These are phyloP conservation scores for Eira barbara DNA, from an alignment of 2,113 vertebrate species.

Conservation along the genomic window DNA sequence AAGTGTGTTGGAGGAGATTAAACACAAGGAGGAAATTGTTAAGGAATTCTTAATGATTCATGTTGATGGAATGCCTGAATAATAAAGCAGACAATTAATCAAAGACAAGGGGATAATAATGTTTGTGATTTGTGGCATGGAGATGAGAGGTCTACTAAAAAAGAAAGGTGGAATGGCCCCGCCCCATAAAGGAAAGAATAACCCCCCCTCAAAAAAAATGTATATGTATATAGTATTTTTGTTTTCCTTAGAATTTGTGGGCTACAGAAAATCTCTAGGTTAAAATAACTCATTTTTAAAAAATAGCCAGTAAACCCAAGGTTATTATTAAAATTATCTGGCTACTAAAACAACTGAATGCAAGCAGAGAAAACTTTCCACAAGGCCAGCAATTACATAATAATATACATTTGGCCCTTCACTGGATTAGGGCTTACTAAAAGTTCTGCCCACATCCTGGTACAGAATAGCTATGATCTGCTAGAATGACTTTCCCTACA, in stretches of 20 bases:
- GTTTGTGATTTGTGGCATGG: slow-evolving; percentile 62
- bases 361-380: not conserved
- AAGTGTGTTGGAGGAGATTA: slow-evolving; percentile 61
- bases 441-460: not conserved
- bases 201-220: not conserved
- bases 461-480: not conserved
- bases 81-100: slow-evolving; percentile 72
- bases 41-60: slow-evolving; percentile 75
- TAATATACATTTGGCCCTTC: not conserved
- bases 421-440: not conserved
- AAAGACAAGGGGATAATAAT: slow-evolving; percentile 70
- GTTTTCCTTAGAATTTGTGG: not conserved
- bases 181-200: not conserved
- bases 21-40: slow-evolving; percentile 69
- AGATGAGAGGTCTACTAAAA: slow-evolving; percentile 20
- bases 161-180: not conserved
- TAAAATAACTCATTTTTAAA: not conserved
- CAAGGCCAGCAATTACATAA: not conserved
- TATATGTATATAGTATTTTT: not conserved
- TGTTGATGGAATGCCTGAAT: slow-evolving; percentile 66
- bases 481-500: not conserved
- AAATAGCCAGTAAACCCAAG: not conserved
- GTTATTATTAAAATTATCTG: slow-evolving; percentile 1
- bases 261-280: not conserved
- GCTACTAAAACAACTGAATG: not conserved